phyloP scores from a whole-genome alignment of 2,888 invertebrate genomes.

The Acleris cristana region DNA sequence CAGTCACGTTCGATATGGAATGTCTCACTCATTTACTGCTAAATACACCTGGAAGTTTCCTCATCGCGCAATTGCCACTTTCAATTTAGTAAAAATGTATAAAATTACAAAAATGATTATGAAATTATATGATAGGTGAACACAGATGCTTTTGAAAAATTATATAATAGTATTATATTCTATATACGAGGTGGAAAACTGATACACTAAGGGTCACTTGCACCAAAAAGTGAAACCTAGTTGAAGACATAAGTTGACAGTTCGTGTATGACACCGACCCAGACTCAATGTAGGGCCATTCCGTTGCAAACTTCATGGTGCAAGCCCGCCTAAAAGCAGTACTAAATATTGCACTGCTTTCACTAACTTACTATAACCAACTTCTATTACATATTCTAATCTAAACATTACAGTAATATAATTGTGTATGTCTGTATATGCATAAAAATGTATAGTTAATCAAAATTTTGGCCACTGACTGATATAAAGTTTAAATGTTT shows the following conservation, averaged over 20 bases:
- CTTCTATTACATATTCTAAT: slow-evolving; percentile 68
- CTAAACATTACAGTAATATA: slow-evolving; percentile 70
- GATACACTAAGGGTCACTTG: slow-evolving; percentile 50
- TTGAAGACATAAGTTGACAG: not conserved
- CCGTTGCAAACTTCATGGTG: too few relatives aligned
- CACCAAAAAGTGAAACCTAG: not conserved
- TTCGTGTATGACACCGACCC: too few relatives aligned
- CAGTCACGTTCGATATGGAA: slow-evolving; percentile 76
- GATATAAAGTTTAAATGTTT: slow-evolving; percentile 46
- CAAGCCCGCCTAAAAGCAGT: slow-evolving; percentile 49
- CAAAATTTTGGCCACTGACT: slow-evolving; percentile 75
- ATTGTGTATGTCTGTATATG: slow-evolving; percentile 74
- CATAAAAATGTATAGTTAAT: slow-evolving; percentile 79
- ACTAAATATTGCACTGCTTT: slow-evolving; percentile 54
- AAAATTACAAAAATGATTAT: slow-evolving; percentile 81
- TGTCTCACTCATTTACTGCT: slow-evolving; percentile 80
- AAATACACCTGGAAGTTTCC: slow-evolving; percentile 64
- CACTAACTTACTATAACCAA: slow-evolving; percentile 58
- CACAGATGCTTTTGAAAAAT: slow-evolving; percentile 65
- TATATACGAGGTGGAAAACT: slow-evolving; percentile 66
- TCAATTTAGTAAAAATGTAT: slow-evolving; percentile 80
- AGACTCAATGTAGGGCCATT: too few relatives aligned
- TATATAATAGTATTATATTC: slow-evolving; percentile 69
- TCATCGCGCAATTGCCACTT: slow-evolving; percentile 72
- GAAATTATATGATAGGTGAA: slow-evolving; percentile 71